A percentile compares a stretch with the other conserved stretches of the same genome.
These are phyloP conservation scores for Dolichallabes microphthalmus DNA, from an alignment of 2,113 vertebrate genomes.

Conservation along the genomic window DNA sequence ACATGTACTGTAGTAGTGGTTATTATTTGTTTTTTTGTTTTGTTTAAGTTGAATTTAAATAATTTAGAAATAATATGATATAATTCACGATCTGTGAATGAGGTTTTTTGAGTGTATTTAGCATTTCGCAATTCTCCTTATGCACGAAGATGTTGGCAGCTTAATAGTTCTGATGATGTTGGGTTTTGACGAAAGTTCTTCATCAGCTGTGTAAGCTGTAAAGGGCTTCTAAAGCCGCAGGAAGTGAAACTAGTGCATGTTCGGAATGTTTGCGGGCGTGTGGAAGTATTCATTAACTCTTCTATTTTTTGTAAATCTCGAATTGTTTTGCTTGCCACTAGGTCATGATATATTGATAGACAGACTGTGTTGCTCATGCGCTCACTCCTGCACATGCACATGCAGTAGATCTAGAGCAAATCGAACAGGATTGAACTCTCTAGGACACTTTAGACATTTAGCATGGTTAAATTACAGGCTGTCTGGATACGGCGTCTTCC, in stretches of 20 bases:
- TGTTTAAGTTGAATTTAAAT: neutral
- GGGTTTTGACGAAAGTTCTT: neutral
- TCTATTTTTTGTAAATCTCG: neutral
- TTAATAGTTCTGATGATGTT: neutral
- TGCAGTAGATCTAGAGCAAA: neutral
- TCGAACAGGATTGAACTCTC: conserved; percentile 2
- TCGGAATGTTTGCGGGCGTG: neutral
- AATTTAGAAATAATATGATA: neutral
- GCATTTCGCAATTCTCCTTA: too few species aligned
- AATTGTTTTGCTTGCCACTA: neutral
- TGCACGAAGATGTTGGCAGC: neutral
- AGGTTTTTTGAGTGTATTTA: neutral
- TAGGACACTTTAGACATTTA: conserved; percentile 23
- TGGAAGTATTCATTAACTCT: neutral
- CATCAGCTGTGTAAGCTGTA: neutral
- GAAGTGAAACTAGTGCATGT: neutral
- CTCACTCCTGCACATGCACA: neutral
- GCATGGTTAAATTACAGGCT: conserved; percentile 34
- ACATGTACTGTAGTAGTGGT: neutral
- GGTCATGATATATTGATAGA: neutral
- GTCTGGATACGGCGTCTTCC: conserved; percentile 20
- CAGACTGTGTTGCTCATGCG: neutral
- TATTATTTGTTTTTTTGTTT: neutral
- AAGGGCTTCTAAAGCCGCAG: neutral
- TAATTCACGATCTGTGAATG: neutral